Conservation (phyloP, 2,888 invertebrate species). For the Andrena marginata region DNA sequence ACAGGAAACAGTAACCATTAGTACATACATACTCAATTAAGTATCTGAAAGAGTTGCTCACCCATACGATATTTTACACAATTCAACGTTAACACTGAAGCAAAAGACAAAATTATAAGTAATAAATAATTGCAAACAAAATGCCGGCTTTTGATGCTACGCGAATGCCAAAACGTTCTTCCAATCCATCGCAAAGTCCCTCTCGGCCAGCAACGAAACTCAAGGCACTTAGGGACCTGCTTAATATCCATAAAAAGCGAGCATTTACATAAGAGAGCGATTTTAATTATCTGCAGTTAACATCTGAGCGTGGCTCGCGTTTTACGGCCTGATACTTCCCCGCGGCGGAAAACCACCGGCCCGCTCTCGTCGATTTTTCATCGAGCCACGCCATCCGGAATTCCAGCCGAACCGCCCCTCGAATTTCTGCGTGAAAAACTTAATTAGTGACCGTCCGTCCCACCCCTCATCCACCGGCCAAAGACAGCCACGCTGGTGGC, state of each 20-base stretch:
- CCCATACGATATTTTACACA: too few relatives aligned
- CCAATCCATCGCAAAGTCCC: background rate
- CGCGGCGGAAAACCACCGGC: slow-evolving; percentile 12
- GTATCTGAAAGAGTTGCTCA: too few relatives aligned
- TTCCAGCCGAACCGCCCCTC: slow-evolving; percentile 11
- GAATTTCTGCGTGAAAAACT: slow-evolving; percentile 64
- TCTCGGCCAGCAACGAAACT: background rate
- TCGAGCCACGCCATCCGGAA: slow-evolving; percentile 22
- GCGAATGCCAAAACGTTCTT: background rate
- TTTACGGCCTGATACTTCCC: slow-evolving; percentile 24
- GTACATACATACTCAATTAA: too few relatives aligned
- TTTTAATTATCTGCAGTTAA: slow-evolving; percentile 43
- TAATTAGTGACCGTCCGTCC: slow-evolving; percentile 61
- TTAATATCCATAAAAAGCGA: slow-evolving; percentile 25
- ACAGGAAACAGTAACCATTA: too few relatives aligned
- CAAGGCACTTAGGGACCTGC: background rate
- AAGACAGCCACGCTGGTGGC: slow-evolving; percentile 7
- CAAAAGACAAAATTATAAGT: too few relatives aligned
- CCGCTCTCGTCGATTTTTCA: slow-evolving; percentile 49
- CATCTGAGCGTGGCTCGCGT: background rate
- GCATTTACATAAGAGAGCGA: slow-evolving; percentile 33
- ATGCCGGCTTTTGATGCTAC: background rate
- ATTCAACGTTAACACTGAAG: too few relatives aligned
- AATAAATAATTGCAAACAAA: too few relatives aligned
- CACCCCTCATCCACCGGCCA: background rate